Percentiles rank a stretch among this genome's conserved stretches.
Evolutionary conservation across 2,797 vertebrate species (phyloP).

Genomic region (Pseudochromis fuscus): DNA sequence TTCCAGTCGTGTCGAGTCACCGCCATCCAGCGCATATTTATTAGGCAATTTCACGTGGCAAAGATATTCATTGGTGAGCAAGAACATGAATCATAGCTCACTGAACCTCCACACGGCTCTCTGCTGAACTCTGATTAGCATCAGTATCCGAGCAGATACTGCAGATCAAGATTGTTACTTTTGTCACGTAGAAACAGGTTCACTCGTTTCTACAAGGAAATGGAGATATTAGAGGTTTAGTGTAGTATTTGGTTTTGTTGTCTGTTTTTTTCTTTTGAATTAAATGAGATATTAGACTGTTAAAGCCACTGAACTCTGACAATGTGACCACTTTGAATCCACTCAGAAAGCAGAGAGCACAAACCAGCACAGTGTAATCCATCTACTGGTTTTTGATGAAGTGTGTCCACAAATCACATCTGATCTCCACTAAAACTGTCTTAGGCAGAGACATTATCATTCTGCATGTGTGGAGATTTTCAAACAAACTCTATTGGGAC

Average conservation of each 20-base stretch:
- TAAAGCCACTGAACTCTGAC: background rate
- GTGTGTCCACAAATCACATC: too few relatives aligned
- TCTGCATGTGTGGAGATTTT: too few relatives aligned
- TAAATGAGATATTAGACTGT: too few relatives aligned
- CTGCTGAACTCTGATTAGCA: constrained; percentile 23
- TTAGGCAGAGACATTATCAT: too few relatives aligned
- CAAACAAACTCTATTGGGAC: too few relatives aligned
- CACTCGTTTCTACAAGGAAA: constrained; percentile 28
- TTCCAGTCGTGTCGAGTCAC: constrained; percentile 51
- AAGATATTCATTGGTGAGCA: constrained; percentile 53
- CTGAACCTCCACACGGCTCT: constrained; percentile 10
- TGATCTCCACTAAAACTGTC: too few relatives aligned
- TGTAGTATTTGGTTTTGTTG: constrained; percentile 2
- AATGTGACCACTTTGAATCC: background rate
- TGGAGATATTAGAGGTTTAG: constrained; percentile 7
- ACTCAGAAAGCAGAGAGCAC: too few relatives aligned
- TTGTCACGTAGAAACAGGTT: constrained; percentile 34
- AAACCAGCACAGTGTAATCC: too few relatives aligned
- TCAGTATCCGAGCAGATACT: constrained; percentile 48
- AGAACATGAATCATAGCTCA: constrained; percentile 58
- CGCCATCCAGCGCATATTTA: constrained; percentile 62
- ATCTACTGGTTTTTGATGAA: too few relatives aligned
- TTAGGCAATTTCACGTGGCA: constrained; percentile 67
- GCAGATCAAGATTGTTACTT: constrained; percentile 38
- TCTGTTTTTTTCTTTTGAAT: too few relatives aligned